Evolutionary conservation across 2,888 invertebrate species (phyloP), one percentile per base, ranked within the genome.

Genomic region (Euplexia lucipara): DNA sequence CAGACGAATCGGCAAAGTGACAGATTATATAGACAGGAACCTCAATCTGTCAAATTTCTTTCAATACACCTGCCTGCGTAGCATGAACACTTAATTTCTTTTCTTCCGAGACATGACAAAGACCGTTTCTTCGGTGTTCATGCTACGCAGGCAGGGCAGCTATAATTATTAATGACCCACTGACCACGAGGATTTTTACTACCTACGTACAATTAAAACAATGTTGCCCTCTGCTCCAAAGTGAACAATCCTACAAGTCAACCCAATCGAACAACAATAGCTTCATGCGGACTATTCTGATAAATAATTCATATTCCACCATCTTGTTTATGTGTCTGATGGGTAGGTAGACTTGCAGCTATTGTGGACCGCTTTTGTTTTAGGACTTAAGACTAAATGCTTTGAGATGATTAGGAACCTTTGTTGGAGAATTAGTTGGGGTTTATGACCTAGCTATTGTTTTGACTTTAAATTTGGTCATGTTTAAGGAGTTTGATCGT

Each of bases 301-400:
- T 65, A 67, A 58, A 65, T 65, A 47, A 65, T 65, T 67, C 65
- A 65, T 65, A 12, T 16, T 7, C 47, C 14, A 10, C 65, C 68
- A 67, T 48, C 39, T 67, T 65, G 68, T 20, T 67, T 48, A 26
- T 56, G 8, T 47, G 10, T 34, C 8, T 34, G 32, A 14, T 26
- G 9, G 34, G 16, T 20, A 2, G 16, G 16, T 0, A 30, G 30
- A 9, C 20, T 9, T n/a, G 6, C 26, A 53, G 65, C 45, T 30
- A 22, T 56, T 44, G 53, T 18, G 0, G 0, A 16, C 34, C 16
- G 9, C 47, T 34, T 47, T 65, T 65, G 65, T 65, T 67, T 30
- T 4, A 58, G 16, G 18, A 47, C 20, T 39, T 34, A 67, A 9
- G 14, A n/a, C n/a, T n/a, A 6, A n/a, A n/a, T n/a, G n/a, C n/a